A percentile compares a stretch with the other conserved stretches of the same genome.
These are phyloP conservation scores for Gobius niger DNA, from an alignment of 2,113 vertebrate genomes.

Conservation along the genomic window DNA sequence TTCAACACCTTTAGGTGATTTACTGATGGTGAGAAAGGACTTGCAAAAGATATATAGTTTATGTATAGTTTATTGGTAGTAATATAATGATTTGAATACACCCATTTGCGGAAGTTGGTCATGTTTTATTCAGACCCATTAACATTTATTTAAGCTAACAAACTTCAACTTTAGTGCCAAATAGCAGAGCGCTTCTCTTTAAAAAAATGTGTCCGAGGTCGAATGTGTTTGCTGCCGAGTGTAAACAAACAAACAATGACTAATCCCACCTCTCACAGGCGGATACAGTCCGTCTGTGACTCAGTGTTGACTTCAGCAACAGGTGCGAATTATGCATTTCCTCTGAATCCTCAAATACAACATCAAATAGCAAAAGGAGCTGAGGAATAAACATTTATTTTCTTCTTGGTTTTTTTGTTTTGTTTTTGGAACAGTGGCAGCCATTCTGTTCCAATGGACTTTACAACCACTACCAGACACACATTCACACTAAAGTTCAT, in stretches of 20 bases:
- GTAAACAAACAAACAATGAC: slow-evolving; percentile 6
- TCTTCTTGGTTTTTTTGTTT: background rate
- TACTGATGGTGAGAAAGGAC: background rate
- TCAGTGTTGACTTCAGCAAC: background rate
- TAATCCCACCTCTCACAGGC: background rate
- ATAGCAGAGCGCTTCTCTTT: background rate
- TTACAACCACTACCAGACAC: no score
- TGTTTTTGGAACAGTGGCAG: no score
- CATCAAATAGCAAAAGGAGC: background rate
- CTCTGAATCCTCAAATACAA: slow-evolving; percentile 9
- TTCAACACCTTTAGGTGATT: background rate
- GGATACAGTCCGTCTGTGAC: background rate
- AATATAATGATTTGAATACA: no score
- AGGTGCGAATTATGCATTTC: background rate
- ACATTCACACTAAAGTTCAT: no score
- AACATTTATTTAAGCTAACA: background rate
- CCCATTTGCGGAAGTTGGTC: no score
- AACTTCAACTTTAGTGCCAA: background rate
- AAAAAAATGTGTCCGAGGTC: background rate
- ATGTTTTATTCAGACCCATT: no score
- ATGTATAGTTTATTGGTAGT: no score
- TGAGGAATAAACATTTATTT: background rate
- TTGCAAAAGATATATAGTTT: no score
- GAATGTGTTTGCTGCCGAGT: background rate
- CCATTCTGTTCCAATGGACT: no score